Evolutionary conservation across 2,113 vertebrate species (phyloP).

Genomic region (Grallaria varia): DNA sequence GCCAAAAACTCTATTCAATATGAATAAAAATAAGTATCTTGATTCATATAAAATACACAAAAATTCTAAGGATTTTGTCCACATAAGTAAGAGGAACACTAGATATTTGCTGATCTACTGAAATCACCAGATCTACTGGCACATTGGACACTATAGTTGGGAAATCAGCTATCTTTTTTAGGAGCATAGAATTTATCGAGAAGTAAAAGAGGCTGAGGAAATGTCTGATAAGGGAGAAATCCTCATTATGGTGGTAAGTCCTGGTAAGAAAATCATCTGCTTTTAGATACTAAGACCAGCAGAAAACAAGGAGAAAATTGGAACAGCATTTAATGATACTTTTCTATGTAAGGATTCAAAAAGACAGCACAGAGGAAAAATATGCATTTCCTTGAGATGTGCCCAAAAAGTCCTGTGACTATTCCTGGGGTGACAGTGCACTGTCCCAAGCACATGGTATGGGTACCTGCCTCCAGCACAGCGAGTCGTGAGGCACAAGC

Average conservation of each 20-base stretch:
- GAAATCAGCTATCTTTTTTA: not conserved
- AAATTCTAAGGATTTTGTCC: not conserved
- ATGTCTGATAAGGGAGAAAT: not conserved
- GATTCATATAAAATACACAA: not conserved
- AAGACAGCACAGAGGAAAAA: not conserved
- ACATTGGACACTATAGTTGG: not conserved
- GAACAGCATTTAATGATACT: not conserved
- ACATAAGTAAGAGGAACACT: not conserved
- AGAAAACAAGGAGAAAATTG: not conserved
- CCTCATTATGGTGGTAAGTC: not conserved
- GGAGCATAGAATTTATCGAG: not conserved
- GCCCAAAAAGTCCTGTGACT: not conserved
- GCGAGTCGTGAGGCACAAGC: fast-evolving
- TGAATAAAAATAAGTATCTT: not conserved
- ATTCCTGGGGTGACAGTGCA: not conserved
- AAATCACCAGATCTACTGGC: not conserved
- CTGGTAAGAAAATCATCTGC: not conserved
- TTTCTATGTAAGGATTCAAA: not conserved
- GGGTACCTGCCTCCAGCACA: fast-evolving
- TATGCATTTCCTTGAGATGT: not conserved
- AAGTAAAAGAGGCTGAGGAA: not conserved
- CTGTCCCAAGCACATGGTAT: fast-evolving
- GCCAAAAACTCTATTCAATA: not conserved
- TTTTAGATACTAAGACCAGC: not conserved
- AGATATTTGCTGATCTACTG: not conserved